These are phyloP conservation scores for Thalassarche chlororhynchos DNA, from an alignment of 2,113 vertebrate genomes.

Conservation along the genomic window DNA sequence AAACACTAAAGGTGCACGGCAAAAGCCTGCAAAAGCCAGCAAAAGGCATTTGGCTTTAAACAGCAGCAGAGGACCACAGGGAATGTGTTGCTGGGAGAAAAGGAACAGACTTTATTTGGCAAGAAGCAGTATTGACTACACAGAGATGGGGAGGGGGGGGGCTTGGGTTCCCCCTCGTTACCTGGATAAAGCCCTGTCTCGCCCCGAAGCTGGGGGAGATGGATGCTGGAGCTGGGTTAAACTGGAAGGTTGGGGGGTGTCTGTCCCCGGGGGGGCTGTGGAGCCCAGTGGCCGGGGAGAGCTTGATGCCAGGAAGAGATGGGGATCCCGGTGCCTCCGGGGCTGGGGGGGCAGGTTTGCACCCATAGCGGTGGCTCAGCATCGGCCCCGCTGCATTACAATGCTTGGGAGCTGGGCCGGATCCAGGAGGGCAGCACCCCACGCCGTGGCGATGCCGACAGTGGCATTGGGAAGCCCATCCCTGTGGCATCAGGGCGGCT, in stretches of 20 bases:
- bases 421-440: not conserved
- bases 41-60: not conserved
- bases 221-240: not conserved
- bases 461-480: not conserved
- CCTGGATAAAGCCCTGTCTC: not conserved
- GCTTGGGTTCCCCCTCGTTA: not conserved
- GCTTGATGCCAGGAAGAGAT: not conserved
- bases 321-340: not conserved
- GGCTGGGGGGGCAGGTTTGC: not conserved
- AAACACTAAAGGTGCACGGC: not conserved
- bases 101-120: not conserved
- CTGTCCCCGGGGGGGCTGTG: not conserved
- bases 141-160: not conserved
- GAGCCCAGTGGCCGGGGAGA: not conserved
- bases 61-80: not conserved
- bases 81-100: not conserved
- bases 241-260: not conserved
- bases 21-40: not conserved
- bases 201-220: accelerated
- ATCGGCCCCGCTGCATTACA: not conserved
- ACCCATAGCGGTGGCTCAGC: accelerated
- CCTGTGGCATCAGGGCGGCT: accelerated
- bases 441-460: accelerated
- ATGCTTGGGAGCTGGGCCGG: not conserved
- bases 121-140: not conserved